Evolutionary conservation across 2,888 invertebrate genomes (phyloP).

Genomic region (Calephelis perditalis): DNA sequence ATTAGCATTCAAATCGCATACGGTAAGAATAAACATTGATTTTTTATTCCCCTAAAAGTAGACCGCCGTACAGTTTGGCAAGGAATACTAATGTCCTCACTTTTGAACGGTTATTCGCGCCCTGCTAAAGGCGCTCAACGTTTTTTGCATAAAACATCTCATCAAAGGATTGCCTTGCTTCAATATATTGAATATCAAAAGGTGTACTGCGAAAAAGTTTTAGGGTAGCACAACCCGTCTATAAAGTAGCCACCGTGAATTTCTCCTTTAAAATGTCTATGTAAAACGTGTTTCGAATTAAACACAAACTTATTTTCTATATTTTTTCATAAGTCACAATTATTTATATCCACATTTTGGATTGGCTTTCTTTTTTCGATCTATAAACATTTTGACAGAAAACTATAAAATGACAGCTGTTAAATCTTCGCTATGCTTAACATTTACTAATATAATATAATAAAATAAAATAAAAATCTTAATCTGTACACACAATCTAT

Average conservation of each 20-base stretch:
- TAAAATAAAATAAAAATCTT: no score
- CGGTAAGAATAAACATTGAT: conserved; percentile 74
- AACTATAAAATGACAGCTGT: no score
- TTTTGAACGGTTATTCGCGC: conserved; percentile 75
- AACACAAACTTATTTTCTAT: background rate
- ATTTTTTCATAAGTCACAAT: no score
- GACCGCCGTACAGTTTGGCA: conserved; percentile 40
- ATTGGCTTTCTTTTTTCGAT: no score
- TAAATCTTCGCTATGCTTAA: no score
- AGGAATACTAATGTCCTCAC: conserved; percentile 76
- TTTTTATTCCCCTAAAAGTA: conserved; percentile 71
- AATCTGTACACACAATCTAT: no score
- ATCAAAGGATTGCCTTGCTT: conserved; percentile 76
- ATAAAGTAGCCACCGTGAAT: conserved; percentile 67
- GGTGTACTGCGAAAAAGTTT: conserved; percentile 68
- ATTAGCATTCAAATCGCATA: conserved; percentile 74
- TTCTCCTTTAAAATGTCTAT: conserved; percentile 71
- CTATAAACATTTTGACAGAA: no score
- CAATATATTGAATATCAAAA: conserved; percentile 78
- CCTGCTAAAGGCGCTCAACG: conserved; percentile 69
- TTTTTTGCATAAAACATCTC: conserved; percentile 79
- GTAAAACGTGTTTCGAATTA: conserved; percentile 67
- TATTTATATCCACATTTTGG: no score
- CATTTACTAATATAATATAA: no score
- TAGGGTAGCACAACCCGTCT: conserved; percentile 54